These are phyloP conservation scores for Magallana ariakensis DNA, from an alignment of 1,140 invertebrate species.

Conservation along the genomic window DNA sequence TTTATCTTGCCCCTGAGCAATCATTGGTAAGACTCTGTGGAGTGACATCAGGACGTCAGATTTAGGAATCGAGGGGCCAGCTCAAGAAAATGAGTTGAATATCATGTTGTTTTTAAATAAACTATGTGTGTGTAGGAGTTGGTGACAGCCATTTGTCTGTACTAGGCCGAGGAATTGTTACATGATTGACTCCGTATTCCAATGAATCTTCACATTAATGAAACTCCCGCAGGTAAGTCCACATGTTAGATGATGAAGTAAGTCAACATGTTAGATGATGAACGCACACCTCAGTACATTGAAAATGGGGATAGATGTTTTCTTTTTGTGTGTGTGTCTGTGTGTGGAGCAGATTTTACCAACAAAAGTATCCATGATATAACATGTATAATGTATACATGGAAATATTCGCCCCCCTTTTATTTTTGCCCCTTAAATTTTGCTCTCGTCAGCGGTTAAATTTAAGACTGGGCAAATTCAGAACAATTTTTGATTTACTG, in stretches of 20 bases:
- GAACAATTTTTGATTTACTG: too few relatives aligned
- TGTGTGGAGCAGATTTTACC: too few relatives aligned
- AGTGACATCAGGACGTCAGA: not conserved
- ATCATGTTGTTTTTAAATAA: constrained; percentile 28
- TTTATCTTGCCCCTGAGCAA: constrained; percentile 20
- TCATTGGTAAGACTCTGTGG: not conserved
- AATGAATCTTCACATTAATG: constrained; percentile 51
- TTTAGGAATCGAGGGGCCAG: not conserved
- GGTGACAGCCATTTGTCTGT: not conserved
- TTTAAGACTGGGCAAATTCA: too few relatives aligned
- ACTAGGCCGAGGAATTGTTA: not conserved
- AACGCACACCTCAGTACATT: too few relatives aligned
- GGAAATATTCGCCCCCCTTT: too few relatives aligned
- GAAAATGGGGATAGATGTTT: too few relatives aligned
- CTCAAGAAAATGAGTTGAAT: constrained; percentile 23
- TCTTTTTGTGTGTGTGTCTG: too few relatives aligned
- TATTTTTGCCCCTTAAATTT: too few relatives aligned
- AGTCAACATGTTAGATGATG: not conserved
- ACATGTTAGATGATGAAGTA: constrained; percentile 15
- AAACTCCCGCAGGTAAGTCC: constrained; percentile 42
- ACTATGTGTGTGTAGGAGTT: constrained; percentile 14
- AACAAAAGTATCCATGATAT: too few relatives aligned
- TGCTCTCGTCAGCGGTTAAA: too few relatives aligned
- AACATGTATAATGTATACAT: too few relatives aligned
- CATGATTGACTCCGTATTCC: constrained; percentile 21